phyloP scores from a whole-genome alignment of 2,113 vertebrate species.

The Crotalus horridus region DNA sequence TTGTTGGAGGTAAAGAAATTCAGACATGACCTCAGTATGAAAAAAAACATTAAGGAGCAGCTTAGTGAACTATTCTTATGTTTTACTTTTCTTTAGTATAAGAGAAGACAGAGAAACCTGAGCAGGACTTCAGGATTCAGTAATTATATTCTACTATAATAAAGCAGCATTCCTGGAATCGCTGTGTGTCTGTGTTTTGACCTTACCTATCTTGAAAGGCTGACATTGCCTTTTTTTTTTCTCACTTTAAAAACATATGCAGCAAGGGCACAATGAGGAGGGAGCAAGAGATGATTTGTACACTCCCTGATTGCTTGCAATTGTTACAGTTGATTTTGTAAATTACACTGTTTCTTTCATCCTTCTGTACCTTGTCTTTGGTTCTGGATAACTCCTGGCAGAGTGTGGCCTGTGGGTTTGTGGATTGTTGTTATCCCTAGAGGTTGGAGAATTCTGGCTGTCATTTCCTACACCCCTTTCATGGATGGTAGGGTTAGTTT shows the following conservation, averaged over 20 bases:
- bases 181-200: background rate
- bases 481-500: too few species aligned
- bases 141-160: background rate
- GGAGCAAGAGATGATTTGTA: background rate
- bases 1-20: background rate
- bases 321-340: too few species aligned
- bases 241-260: background rate
- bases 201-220: background rate
- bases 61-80: background rate
- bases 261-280: background rate
- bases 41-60: background rate
- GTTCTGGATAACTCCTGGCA: too few species aligned
- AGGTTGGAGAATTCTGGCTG: too few species aligned
- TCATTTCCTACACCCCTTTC: too few species aligned
- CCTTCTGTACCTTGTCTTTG: too few species aligned
- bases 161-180: background rate
- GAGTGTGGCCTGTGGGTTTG: too few species aligned
- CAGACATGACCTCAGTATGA: background rate
- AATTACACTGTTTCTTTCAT: too few species aligned
- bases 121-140: background rate
- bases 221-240: background rate
- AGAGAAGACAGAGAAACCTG: background rate
- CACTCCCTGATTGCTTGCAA: background rate
- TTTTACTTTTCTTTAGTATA: background rate
- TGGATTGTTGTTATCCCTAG: too few species aligned